Evolutionary conservation across 2,888 invertebrate species (phyloP), one percentile per base, ranked within the genome.

Genomic region (Druceiella hillmani): DNA sequence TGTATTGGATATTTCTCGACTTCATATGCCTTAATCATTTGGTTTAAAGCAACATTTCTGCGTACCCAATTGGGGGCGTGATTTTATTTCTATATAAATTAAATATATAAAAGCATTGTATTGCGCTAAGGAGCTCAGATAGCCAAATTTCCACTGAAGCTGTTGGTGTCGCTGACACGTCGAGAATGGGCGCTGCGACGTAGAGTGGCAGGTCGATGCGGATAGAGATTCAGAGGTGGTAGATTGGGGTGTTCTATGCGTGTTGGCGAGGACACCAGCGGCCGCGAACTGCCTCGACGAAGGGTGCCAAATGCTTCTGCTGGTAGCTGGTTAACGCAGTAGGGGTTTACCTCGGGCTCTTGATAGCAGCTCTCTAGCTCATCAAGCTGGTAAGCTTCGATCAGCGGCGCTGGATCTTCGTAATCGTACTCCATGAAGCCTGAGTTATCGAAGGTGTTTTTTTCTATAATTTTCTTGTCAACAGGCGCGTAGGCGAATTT

Each of bases 371-470:
- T 66, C 45, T 74, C 74, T 55, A 75, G 71, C 46, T 76, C 74
- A 52, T 75, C 75, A 46, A 71, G 57, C 42, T 81, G 79, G 62
- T 84, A 85, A 52, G 77, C 83, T 50, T 85, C 85, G 55, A 83
- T 83, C 34, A 83, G 56, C 1, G 85, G 81, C 1, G 84, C 83
- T 3, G 86, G 82, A 52, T 87, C 87, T 58, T 86, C 87, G 56
- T 83, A 83, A 50, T 89, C 88, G 33, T 85, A 85, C 59, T 85
- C 86, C 59, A 85, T 81, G 58, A 86, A 85, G 17, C 83, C 81
- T 38, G 81, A 81, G 55, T 87, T 87, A 59, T 82, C 81, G 56
- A 81, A 81, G 40, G 75, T 66, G n/a, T 40, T 28, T 26, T 46
- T 47, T 14, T 45, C 45, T 9, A 33, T 40, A 10, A 43, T 31